phyloP scores from a whole-genome alignment of 2,888 invertebrate genomes.

The Cryptus viduatorius region DNA sequence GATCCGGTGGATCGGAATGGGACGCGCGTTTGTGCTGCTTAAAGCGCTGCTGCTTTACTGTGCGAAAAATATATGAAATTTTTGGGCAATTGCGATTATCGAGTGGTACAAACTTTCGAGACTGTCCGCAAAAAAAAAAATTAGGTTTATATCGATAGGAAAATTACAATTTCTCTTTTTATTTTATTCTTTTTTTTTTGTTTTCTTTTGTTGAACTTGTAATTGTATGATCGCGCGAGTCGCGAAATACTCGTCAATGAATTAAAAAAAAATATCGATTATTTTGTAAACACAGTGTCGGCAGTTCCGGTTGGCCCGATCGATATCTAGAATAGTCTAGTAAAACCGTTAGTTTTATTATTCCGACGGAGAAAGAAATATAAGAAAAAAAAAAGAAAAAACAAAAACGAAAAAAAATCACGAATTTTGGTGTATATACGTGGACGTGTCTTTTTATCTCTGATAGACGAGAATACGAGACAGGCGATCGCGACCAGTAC shows the following conservation, averaged over 20 bases:
- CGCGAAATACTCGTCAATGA: conserved; percentile 7
- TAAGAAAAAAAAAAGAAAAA: neutral
- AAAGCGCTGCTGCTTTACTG: conserved; percentile 6
- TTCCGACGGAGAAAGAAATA: conserved; percentile 19
- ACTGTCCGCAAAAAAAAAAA: conserved; percentile 20
- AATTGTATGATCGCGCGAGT: conserved; percentile 5
- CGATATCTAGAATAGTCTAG: conserved; percentile 41
- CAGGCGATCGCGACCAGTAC: conserved; percentile 17
- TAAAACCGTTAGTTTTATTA: conserved; percentile 52
- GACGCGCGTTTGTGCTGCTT: conserved; percentile 30
- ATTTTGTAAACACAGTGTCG: conserved; percentile 24
- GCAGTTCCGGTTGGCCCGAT: conserved; percentile 22
- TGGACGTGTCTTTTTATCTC: conserved; percentile 41
- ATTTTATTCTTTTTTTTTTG: conserved; percentile 1
- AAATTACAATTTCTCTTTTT: conserved; percentile 8
- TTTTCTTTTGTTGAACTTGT: conserved; percentile 3
- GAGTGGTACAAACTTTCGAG: conserved; percentile 29
- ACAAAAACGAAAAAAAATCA: neutral
- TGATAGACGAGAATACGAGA: conserved; percentile 1
- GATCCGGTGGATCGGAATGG: conserved; percentile 26
- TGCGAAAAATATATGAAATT: neutral
- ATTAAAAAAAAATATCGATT: conserved; percentile 6
- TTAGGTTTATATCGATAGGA: conserved; percentile 28
- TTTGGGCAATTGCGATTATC: conserved; percentile 26
- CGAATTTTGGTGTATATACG: conserved; percentile 59